phyloP scores from a whole-genome alignment of 2,888 invertebrate species.

The Troides oblongomaculatus region DNA sequence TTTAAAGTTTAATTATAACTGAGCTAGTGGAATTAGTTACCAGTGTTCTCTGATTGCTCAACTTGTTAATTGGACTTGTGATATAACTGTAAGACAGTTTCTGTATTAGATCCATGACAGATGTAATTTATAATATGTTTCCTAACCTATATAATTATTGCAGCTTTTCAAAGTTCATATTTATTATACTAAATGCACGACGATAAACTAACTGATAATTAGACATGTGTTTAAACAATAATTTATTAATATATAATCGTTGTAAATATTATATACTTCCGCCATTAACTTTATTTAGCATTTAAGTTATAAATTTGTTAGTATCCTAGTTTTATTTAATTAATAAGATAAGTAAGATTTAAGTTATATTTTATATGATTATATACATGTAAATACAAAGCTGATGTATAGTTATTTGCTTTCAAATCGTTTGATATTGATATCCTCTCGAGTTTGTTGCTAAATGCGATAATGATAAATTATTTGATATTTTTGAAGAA shows the following conservation, averaged over 20 bases:
- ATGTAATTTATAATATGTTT: background rate
- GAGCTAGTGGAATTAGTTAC: constrained; percentile 29
- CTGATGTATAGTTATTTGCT: background rate
- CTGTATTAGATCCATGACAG: background rate
- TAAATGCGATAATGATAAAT: constrained; percentile 5
- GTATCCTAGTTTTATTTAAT: background rate
- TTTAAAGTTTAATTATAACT: constrained; percentile 47
- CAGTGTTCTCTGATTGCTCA: constrained; percentile 8
- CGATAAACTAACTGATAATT: background rate
- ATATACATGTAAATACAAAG: background rate
- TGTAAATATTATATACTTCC: background rate
- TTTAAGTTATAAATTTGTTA: background rate
- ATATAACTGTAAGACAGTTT: constrained; percentile 9
- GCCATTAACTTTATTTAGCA: background rate
- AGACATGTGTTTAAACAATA: background rate
- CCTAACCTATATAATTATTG: background rate
- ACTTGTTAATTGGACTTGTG: constrained; percentile 19
- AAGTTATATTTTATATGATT: background rate
- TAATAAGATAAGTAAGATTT: no score
- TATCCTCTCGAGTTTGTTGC: background rate
- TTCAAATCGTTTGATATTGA: background rate
- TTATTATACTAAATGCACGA: background rate
- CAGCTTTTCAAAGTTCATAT: background rate
- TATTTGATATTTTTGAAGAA: constrained; percentile 19
- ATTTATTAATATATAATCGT: background rate